Evolutionary conservation across 1,140 invertebrate genomes (phyloP).

Genomic region (Sogatella furcifera): DNA sequence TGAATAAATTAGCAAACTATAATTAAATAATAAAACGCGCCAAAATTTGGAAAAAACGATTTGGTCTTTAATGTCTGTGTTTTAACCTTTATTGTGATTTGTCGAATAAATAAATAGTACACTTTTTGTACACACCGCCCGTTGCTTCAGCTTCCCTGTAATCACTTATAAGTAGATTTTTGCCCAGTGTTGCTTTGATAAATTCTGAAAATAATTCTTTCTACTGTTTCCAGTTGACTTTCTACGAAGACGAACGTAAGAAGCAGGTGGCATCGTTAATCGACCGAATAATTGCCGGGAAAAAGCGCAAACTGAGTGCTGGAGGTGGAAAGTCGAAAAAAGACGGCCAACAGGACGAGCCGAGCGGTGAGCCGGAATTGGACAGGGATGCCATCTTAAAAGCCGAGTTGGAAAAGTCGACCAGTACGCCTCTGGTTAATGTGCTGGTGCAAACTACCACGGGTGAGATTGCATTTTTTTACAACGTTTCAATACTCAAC

Average conservation of each 20-base stretch:
- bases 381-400: constrained; percentile 20
- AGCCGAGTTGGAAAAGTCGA: constrained; percentile 18
- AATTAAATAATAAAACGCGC: no score
- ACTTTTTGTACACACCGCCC: no score
- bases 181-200: no score
- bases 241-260: constrained; percentile 45
- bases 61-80: no score
- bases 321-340: constrained; percentile 31
- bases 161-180: no score
- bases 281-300: constrained; percentile 51
- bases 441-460: constrained; percentile 42
- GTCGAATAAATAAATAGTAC: no score
- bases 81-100: no score
- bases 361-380: background rate
- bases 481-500: no score
- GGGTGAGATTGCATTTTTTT: no score
- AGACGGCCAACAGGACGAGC: constrained; percentile 21
- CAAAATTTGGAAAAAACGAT: no score
- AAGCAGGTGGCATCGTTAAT: constrained; percentile 42
- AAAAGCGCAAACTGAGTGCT: constrained; percentile 42
- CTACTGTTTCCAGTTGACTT: constrained; percentile 31
- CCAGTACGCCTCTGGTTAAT: constrained; percentile 22
- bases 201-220: background rate
- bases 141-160: no score
- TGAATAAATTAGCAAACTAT: no score